Evolutionary conservation across 2,888 invertebrate species (phyloP).

Genomic region (Hemithea aestivaria): DNA sequence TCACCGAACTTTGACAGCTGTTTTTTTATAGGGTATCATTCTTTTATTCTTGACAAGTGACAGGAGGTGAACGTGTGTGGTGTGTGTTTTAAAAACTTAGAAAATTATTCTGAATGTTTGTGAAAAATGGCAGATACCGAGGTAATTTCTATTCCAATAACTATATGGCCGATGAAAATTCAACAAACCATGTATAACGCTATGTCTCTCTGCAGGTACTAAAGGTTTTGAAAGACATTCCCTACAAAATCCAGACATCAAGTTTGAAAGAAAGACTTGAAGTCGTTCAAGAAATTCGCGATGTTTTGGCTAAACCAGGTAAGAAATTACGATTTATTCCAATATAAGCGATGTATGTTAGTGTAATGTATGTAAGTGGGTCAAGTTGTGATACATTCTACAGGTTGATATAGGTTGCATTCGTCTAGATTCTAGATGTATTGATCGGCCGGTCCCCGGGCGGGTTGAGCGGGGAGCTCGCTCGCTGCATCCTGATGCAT

Average conservation of each 20-base stretch:
- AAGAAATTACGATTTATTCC: conserved; percentile 10
- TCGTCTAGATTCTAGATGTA: conserved; percentile 33
- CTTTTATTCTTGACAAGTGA: conserved; percentile 3
- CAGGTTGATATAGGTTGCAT: conserved; percentile 28
- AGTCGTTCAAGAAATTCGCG: conserved; percentile 83
- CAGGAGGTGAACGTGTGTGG: conserved; percentile 17
- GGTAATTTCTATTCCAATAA: conserved; percentile 59
- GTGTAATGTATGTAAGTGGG: conserved; percentile 2
- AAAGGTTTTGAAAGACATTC: conserved; percentile 85
- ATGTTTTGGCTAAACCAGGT: conserved; percentile 87
- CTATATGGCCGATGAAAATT: neutral
- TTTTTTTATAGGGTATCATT: neutral
- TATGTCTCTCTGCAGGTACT: conserved; percentile 70
- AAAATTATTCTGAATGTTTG: conserved; percentile 52
- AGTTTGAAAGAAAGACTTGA: conserved; percentile 84
- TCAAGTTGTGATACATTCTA: conserved; percentile 11
- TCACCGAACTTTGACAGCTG: conserved; percentile 4
- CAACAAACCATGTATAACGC: neutral
- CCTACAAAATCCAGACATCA: conserved; percentile 85
- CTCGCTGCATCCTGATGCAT: too few species aligned
- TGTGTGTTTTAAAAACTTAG: conserved; percentile 22
- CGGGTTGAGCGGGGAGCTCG: neutral
- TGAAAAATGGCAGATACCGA: conserved; percentile 83
- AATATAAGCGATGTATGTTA: neutral
- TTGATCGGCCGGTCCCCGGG: conserved; percentile 32